phyloP scores from a whole-genome alignment of 2,113 vertebrate genomes.

The Callionymus lyra region DNA sequence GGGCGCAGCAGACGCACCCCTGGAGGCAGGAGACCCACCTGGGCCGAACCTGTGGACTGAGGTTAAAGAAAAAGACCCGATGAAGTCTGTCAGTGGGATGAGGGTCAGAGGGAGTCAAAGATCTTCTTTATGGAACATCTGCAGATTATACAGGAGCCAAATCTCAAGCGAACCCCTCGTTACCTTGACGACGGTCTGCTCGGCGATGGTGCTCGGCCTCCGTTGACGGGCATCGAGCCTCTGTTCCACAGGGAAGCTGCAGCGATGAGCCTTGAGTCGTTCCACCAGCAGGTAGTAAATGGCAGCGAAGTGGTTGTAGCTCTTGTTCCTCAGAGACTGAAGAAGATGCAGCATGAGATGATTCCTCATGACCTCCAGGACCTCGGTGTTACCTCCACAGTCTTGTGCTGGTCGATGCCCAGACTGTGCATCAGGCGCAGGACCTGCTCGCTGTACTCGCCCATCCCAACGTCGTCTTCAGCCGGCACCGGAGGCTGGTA shows the following conservation, averaged over 20 bases:
- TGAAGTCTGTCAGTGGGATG: slow-evolving; percentile 8
- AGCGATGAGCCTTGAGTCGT: slow-evolving; percentile 89
- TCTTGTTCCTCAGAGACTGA: slow-evolving; percentile 96
- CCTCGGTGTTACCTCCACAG: slow-evolving; percentile 80
- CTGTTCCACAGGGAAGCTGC: slow-evolving; percentile 93
- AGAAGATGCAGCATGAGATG: not conserved
- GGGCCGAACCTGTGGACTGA: slow-evolving; percentile 74
- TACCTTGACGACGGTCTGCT: slow-evolving; percentile 93
- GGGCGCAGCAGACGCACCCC: slow-evolving; percentile 76
- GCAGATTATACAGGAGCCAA: slow-evolving; percentile 19
- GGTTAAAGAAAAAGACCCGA: slow-evolving; percentile 5
- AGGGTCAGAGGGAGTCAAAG: too few species aligned
- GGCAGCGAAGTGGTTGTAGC: slow-evolving; percentile 98
- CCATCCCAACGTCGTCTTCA: slow-evolving; percentile 73
- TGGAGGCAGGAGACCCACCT: slow-evolving; percentile 73
- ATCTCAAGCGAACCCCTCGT: not conserved
- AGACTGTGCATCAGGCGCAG: slow-evolving; percentile 95
- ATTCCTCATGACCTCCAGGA: too few species aligned
- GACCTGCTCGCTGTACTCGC: slow-evolving; percentile 93
- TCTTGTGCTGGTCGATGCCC: slow-evolving; percentile 97
- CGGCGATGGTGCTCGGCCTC: slow-evolving; percentile 87
- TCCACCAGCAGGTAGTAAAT: slow-evolving; percentile 97
- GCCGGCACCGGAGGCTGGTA: slow-evolving; percentile 70
- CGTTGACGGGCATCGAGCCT: slow-evolving; percentile 87
- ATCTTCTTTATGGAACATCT: too few species aligned